Evolutionary conservation across 2,797 vertebrate genomes (phyloP), one percentile per base, ranked within the genome.

Genomic region (Pipistrellus pygmaeus): DNA sequence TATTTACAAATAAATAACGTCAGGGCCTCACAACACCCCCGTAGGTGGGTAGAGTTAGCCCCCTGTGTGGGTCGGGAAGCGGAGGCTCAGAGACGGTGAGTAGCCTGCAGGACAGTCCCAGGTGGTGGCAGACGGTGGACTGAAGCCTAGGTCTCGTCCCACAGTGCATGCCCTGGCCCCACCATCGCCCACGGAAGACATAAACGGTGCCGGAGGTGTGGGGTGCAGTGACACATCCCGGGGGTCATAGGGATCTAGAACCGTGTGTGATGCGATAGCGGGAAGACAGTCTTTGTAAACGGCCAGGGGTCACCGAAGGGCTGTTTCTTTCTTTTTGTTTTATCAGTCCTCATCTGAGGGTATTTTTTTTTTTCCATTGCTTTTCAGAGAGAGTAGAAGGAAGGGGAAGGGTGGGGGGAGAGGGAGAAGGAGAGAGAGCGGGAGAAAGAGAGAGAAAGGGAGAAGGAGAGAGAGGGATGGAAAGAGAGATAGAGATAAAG

Each of bases 21-120:
- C 21, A 57, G 48, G 77, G 30, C 17, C 60, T 90, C 38, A 69
- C 4, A 2, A 51, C 6, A 66, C 27, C 6, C 30, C 60, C 1
- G 0, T 1, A 18, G 30, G 27, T 23, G 30, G 62, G 38, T 15
- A 14, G 17, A 0, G 9, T 15, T 32, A 15, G 41, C 1, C 5
- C 55, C 71, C 76, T 64, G 48, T 90, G 9, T 6, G 13, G 80
- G 14, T 6, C 9, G 10, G 57, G 25, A 93, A 73, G 76, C 41
- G 46, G 71, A 78, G 81, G 78, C 6, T 82, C 32, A 25, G 23
- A 30, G 35, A 30, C 12, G 57, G 18, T 18, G 25, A 48, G 38
- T 3, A 72, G 57, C 73, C 41, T n/a, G 3, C 2, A 55, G 51
- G 32, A 55, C 0, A 13, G 60, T 38, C 64, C 6, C 11, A 25